These are phyloP conservation scores for Loris lydekkerianus DNA, from an alignment of 2,797 vertebrate genomes.

Conservation along the genomic window DNA sequence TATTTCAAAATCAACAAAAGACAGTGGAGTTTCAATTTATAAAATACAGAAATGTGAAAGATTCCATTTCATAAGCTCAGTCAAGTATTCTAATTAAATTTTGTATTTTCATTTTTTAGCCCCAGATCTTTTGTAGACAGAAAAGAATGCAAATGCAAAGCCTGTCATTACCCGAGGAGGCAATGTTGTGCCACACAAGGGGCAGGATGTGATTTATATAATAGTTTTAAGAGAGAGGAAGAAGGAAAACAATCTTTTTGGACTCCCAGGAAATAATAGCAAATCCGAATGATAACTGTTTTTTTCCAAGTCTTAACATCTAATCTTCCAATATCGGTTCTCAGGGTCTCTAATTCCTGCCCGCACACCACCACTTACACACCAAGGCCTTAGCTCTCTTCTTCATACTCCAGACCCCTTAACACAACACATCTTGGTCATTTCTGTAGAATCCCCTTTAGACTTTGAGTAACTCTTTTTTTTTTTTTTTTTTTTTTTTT, in stretches of 20 bases:
- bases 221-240: background rate
- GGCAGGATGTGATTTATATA: background rate
- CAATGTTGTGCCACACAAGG: background rate
- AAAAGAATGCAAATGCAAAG: background rate
- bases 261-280: background rate
- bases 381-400: background rate
- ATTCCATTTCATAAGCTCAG: background rate
- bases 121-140: background rate
- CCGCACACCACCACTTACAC: rapidly evolving
- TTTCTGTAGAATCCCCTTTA: background rate
- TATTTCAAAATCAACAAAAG: constrained; percentile 24
- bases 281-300: background rate
- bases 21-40: background rate
- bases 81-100: background rate
- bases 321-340: background rate
- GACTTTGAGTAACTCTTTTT: background rate
- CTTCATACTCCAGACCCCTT: background rate
- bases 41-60: background rate
- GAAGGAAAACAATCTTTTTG: background rate
- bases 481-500: too few species aligned
- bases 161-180: background rate
- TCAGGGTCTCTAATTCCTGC: background rate
- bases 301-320: background rate
- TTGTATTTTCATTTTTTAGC: background rate
- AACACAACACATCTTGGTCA: background rate